Evolutionary conservation across 92 coral and sea anemone genomes (phyloP).

Genomic region (Desmophyllum pertusum): DNA sequence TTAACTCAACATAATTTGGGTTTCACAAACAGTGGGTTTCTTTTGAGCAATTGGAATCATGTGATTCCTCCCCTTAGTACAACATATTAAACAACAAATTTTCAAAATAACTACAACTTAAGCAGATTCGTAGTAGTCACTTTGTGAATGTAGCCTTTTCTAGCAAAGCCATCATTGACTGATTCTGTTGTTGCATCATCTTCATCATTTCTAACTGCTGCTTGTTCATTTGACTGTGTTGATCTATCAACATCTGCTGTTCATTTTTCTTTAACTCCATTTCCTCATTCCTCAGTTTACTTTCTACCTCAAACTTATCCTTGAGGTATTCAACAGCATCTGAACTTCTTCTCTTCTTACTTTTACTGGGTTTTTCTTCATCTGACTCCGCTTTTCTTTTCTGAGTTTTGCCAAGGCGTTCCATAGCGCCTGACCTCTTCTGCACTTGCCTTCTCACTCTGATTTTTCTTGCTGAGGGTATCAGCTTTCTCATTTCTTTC

Average conservation of each 20-base stretch:
- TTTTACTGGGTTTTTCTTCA: constrained; percentile 33
- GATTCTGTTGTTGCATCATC: constrained; percentile 40
- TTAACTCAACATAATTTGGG: background rate
- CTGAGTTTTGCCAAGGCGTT: constrained; percentile 29
- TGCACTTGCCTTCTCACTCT: constrained; percentile 44
- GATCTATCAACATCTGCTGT: constrained; percentile 37
- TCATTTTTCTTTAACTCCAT: constrained; percentile 41
- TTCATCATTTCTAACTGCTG: constrained; percentile 55
- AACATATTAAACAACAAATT: background rate
- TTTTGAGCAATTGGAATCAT: no score
- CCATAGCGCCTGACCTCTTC: constrained; percentile 49
- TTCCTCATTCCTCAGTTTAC: constrained; percentile 36
- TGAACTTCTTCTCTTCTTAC: constrained; percentile 40
- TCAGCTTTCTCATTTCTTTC: constrained; percentile 30
- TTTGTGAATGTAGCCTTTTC: constrained; percentile 40
- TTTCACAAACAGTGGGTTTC: constrained; percentile 5
- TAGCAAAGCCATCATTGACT: constrained; percentile 33
- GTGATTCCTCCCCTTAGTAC: no score
- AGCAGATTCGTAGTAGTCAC: constrained; percentile 11
- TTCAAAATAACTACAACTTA: constrained; percentile 14
- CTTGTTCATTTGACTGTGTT: constrained; percentile 40
- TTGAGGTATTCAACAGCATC: constrained; percentile 48
- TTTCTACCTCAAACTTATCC: constrained; percentile 35
- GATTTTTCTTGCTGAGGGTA: constrained; percentile 8
- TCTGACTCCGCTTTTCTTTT: constrained; percentile 41